Conservation (phyloP, 2,888 invertebrate genomes). For the Dryobota labecula region DNA sequence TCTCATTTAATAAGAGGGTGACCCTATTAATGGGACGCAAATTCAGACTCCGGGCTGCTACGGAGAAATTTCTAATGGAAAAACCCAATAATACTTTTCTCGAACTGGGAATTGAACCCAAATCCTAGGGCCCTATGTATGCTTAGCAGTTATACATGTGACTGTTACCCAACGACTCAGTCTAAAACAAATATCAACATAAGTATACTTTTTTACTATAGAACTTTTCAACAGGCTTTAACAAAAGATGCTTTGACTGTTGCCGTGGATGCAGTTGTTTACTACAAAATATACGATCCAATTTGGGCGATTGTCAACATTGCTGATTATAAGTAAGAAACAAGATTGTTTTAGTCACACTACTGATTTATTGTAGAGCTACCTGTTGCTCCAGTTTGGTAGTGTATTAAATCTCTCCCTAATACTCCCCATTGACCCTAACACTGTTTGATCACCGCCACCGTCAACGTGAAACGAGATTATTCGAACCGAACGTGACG, state of each 20-base stretch:
- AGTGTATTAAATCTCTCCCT: neutral
- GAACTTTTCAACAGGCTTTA: slow-evolving; percentile 70
- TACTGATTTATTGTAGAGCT: neutral
- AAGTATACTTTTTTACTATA: neutral
- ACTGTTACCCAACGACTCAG: neutral
- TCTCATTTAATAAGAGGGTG: neutral
- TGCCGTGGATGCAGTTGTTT: slow-evolving; percentile 96
- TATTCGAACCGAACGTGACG: too few relatives aligned
- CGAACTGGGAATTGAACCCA: neutral
- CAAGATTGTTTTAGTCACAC: neutral
- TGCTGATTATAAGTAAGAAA: slow-evolving; percentile 74
- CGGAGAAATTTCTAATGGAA: neutral
- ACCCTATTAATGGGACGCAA: neutral
- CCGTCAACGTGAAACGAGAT: too few relatives aligned
- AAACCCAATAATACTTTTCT: neutral
- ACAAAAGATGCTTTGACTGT: slow-evolving; percentile 96
- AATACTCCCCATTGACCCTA: too few relatives aligned
- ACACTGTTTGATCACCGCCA: too few relatives aligned
- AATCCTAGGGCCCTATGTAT: neutral
- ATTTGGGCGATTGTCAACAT: slow-evolving; percentile 91
- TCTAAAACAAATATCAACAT: neutral
- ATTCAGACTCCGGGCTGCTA: neutral
- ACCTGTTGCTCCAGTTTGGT: neutral
- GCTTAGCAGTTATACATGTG: neutral
- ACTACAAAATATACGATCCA: slow-evolving; percentile 93